phyloP scores from a whole-genome alignment of 2,888 invertebrate species.

The Diplazon laetatorius region DNA sequence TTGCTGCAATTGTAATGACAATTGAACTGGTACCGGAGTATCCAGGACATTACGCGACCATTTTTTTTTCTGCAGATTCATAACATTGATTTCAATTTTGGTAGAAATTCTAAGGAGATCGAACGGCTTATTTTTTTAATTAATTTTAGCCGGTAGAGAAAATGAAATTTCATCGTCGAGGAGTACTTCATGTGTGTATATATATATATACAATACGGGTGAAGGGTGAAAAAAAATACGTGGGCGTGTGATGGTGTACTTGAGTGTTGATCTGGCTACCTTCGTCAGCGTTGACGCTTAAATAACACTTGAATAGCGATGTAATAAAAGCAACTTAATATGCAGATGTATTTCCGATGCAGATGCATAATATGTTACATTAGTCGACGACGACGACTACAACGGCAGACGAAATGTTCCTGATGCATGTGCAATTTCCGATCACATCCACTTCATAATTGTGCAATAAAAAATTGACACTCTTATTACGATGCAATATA shows the following conservation, averaged over 20 bases:
- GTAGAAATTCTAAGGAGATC: conserved; percentile 18
- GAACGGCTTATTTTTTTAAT: conserved; percentile 30
- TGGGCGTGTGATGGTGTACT: conserved; percentile 1
- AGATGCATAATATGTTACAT: conserved; percentile 11
- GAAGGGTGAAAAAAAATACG: conserved; percentile 29
- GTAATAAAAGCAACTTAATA: background rate
- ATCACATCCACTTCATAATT: conserved; percentile 51
- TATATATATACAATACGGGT: no score
- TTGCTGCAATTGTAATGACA: conserved; percentile 4
- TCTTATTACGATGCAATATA: background rate
- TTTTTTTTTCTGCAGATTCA: background rate
- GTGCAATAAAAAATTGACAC: conserved; percentile 49
- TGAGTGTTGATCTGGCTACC: background rate
- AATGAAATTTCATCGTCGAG: conserved; percentile 14
- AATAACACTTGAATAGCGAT: background rate
- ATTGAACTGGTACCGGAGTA: conserved; percentile 57
- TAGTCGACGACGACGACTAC: conserved; percentile 54
- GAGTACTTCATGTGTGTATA: no score
- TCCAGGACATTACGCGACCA: conserved; percentile 37
- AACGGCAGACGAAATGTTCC: conserved; percentile 58
- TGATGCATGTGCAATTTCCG: conserved; percentile 55
- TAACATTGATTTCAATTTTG: conserved; percentile 34
- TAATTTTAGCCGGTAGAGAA: conserved; percentile 39
- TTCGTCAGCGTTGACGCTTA: background rate
- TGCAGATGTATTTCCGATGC: background rate